Base-by-base conservation (phyloP, 2,797 vertebrate genomes). In the Xenopus petersii region DNA sequence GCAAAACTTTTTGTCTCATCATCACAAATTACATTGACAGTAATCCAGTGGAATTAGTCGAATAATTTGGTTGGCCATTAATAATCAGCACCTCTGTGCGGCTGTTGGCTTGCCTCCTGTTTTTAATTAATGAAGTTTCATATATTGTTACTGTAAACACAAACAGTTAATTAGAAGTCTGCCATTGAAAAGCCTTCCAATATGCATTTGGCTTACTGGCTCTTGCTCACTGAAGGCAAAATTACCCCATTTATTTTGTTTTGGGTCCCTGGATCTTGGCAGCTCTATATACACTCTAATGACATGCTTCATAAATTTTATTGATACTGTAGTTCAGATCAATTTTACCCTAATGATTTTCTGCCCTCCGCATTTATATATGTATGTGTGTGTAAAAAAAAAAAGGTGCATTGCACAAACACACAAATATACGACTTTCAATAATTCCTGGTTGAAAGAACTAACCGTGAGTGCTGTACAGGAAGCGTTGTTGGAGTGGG, bases 251-350 rank as follows among this genome's bases (percentile, higher is more conserved):
- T 62, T 67, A 79, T 79, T 79, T 65, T 74, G 62, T 70, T 49
- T 65, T 74, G 77, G 71, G 54, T 74, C 71, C 36, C n/a, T 70
- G 63, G 54, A 66, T 54, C 61, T 69, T 79, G 71, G 69, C 67
- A 74, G 67, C 47, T 70, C 67, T 65, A 65, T 70, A 70, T 78
- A 69, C 56, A 70, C 71, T 59, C 65, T 66, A 79, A 79, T 79
- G 77, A 79, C 71, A 79, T 66, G 77, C 77, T 79, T 74, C 77
- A 79, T 79, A 74, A 79, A 79, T 79, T 74, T 74, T 70, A 79
- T 79, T 79, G 77, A 79, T 79, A 74, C 77, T 54, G 77, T 70
- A 66, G 62, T 47, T 24, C 10, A 58, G 66, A 74, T 79, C 77
- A 74, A 79, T 79, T 36, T 70, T 17, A 42, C 62, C 17, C 10